Base-by-base conservation (phyloP, 2,797 vertebrate genomes). In the Molossus alvarezi region DNA sequence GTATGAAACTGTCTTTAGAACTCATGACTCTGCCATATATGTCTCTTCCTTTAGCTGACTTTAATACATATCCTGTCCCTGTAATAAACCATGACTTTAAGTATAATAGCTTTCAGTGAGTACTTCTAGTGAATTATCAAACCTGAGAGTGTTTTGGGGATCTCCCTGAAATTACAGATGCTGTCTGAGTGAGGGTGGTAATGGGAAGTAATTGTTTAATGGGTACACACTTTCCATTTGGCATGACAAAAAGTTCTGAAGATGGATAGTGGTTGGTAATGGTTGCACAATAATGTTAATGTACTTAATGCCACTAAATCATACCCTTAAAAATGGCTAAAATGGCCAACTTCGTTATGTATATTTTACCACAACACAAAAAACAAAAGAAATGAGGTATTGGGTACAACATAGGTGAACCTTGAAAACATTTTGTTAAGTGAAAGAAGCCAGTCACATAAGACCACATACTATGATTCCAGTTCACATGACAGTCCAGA, bases 1-100 rank as follows among this genome's bases (percentile, higher is more conserved):
- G 23, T 45, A 65, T 6, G 7, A 15, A 86, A 48, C 37, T 33
- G 20, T 18, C 23, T 55, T 29, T 48, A 13, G 27, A 86, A 90
- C 12, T 45, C 13, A 53, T 80, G 55, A 64, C 51, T n/a, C 51
- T 69, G 53, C 15, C n/a, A 21, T 29, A 23, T 5, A 18, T 51
- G 33, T 75, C 57, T 60, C 62, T 91, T 71, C 45, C 57, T 60
- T 94, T 71, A 90, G 37, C 9, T 79, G 60, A 58, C 60, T 97
- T 91, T 81, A 55, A 77, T 29, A 71, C 89, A 3, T 45, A 45
- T 53, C 14, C 17, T 13, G 45, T 90, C 48, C 37, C 27, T 80
- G 21, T 80, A 67, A 90, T 64, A 65, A 88, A 58, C 37, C 64
- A 13, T 37, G 76, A 85, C 29, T 25, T 33, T 33, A 33, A 88